phyloP scores from a whole-genome alignment of 2,797 vertebrate species.

The Epinephelus malabaricus region DNA sequence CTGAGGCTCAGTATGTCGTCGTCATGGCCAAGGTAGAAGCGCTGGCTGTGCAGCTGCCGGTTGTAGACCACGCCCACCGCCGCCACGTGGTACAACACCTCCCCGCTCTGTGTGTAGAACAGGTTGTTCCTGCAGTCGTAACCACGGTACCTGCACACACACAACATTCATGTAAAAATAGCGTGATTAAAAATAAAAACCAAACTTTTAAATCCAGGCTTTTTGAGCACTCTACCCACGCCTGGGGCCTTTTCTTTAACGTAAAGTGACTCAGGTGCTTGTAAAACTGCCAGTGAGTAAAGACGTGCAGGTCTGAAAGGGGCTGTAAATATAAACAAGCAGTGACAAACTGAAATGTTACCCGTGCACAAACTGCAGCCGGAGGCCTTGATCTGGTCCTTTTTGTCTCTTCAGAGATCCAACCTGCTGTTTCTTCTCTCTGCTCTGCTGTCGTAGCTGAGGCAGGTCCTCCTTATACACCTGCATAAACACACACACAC shows the following conservation, averaged over 20 bases:
- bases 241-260: too few species aligned
- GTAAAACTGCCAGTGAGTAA: background rate
- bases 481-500: conserved; percentile 84
- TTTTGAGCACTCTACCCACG: too few species aligned
- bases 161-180: conserved; percentile 1
- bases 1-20: conserved; percentile 96
- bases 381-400: conserved; percentile 92
- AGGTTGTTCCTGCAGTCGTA: conserved; percentile 98
- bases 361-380: conserved; percentile 97
- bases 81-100: conserved; percentile 95
- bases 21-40: conserved; percentile 95
- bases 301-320: background rate
- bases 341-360: conserved; percentile 39
- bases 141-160: conserved; percentile 90
- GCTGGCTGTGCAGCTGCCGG: conserved; percentile 92
- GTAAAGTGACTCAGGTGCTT: background rate
- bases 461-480: conserved; percentile 99
- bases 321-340: too few species aligned
- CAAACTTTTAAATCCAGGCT: too few species aligned
- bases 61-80: conserved; percentile 94
- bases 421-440: conserved; percentile 91
- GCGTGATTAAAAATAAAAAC: too few species aligned
- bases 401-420: conserved; percentile 93
- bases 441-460: conserved; percentile 89
- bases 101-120: conserved; percentile 94